Percentiles rank a stretch among this genome's conserved stretches.
Evolutionary conservation across 2,888 invertebrate species (phyloP).

Genomic region (Meteorus colon): DNA sequence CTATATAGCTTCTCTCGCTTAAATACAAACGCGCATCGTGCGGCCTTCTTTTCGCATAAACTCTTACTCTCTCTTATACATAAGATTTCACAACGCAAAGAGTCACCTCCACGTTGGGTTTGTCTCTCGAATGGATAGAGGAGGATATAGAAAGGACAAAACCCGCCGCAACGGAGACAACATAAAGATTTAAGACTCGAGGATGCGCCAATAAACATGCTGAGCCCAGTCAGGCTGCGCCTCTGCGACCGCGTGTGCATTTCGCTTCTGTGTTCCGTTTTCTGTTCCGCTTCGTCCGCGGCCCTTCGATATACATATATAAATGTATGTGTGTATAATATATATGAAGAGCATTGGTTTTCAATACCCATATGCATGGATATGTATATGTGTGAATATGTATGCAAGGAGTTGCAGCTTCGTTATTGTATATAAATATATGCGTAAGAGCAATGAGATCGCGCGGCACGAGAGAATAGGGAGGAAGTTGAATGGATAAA

Average conservation of each 20-base stretch:
- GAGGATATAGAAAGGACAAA: slow-evolving; percentile 53
- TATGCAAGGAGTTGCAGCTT: not conserved
- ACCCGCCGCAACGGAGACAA: slow-evolving; percentile 71
- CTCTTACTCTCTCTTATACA: slow-evolving; percentile 19
- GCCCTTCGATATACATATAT: slow-evolving; percentile 35
- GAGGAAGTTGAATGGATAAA: slow-evolving; percentile 1
- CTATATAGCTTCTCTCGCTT: slow-evolving; percentile 23
- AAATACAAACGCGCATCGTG: slow-evolving; percentile 16
- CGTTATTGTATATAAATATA: slow-evolving; percentile 20
- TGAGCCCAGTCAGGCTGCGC: slow-evolving; percentile 67
- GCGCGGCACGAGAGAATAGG: slow-evolving; percentile 2
- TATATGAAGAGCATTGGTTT: slow-evolving; percentile 23
- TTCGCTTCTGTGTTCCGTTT: slow-evolving; percentile 54
- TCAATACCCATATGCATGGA: not conserved
- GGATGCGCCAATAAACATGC: slow-evolving; percentile 74
- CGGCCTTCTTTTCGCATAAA: slow-evolving; percentile 18
- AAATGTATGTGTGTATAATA: not conserved
- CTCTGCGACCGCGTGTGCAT: slow-evolving; percentile 53
- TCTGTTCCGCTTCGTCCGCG: slow-evolving; percentile 53
- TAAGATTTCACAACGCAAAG: slow-evolving; percentile 19
- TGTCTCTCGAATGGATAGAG: slow-evolving; percentile 47
- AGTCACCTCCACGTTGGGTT: slow-evolving; percentile 10
- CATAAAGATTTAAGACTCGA: slow-evolving; percentile 73
- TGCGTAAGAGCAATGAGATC: not conserved
- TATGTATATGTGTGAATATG: not conserved